Evolutionary conservation across 2,797 vertebrate species (phyloP).

Genomic region (Tragelaphus oryx): DNA sequence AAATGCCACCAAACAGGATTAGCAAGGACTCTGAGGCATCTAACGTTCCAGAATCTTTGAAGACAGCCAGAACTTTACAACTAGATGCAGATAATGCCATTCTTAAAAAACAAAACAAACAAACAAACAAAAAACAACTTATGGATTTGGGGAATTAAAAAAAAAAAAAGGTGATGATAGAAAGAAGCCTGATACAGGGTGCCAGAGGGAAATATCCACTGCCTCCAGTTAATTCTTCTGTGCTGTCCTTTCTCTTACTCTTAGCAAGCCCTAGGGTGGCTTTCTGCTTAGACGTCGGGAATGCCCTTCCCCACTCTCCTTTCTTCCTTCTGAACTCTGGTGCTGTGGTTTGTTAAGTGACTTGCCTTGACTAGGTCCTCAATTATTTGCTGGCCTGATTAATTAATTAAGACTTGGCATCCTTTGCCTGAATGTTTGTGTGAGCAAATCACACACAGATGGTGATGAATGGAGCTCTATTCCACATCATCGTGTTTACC

Average conservation of each 20-base stretch:
- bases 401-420: conserved; percentile 20
- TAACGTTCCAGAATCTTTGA: neutral
- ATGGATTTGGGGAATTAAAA: neutral
- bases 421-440: conserved; percentile 14
- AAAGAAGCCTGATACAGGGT: neutral
- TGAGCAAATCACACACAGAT: neutral
- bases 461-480: neutral
- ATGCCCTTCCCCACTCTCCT: neutral
- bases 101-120: neutral
- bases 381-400: neutral
- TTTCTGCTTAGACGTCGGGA: neutral
- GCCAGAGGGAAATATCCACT: neutral
- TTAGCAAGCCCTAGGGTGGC: neutral
- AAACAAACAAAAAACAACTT: neutral
- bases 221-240: neutral
- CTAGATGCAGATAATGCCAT: neutral
- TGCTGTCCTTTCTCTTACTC: neutral
- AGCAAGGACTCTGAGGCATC: neutral
- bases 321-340: neutral
- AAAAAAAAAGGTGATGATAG: neutral
- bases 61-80: neutral
- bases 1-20: neutral
- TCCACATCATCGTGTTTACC: neutral
- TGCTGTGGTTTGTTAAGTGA: neutral
- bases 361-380: neutral